Evolutionary conservation across 2,888 invertebrate genomes (phyloP), one percentile per base, ranked within the genome.

Genomic region (Polymixis lichenea): DNA sequence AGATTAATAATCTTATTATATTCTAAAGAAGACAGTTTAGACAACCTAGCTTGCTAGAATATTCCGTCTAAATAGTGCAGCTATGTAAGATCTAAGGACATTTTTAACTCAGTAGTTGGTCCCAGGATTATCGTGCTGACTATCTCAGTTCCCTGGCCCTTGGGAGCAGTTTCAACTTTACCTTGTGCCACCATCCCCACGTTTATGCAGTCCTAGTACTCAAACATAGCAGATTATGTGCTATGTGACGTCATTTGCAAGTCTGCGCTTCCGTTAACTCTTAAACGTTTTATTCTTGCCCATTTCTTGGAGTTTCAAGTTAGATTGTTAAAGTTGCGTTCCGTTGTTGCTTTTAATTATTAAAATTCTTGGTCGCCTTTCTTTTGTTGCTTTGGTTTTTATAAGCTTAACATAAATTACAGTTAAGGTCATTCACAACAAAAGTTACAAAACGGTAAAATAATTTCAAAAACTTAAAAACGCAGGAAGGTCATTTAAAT

Each of bases 101-200:
- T 68, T 80, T 68, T 73, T 25, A 74, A 51, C 53, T 58, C 46
- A n/a, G 64, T 60, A 82, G 77, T 76, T 49, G 69, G 58, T 81
- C 77, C 71, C 83, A 32, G 61, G 85, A 55, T 58, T n/a, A 72
- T 65, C 77, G 53, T 82, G 15, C 38, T 25, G 60, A 71, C 55
- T 80, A 68, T 72, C 68, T 55, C 61, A 5, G 38, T 9, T 25
- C 46, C 49, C 22, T 3, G 13, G 51, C 85, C 49, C 67, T 19
- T 2, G 73, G 73, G 77, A 55, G 64, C 32, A 19, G 61, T 83
- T 56, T 13, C 38, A 71, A 82, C 82, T 61, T 82, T 56, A 66
- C 25, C 49, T 60, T 9, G 22, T n/a, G 68, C 19, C 22, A 22
- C 49, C 15, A 38, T 19, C n/a, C 46, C n/a, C 51, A 25, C 62